Evolutionary conservation across 2,888 invertebrate genomes (phyloP).

Genomic region (Oasisia sp.): DNA sequence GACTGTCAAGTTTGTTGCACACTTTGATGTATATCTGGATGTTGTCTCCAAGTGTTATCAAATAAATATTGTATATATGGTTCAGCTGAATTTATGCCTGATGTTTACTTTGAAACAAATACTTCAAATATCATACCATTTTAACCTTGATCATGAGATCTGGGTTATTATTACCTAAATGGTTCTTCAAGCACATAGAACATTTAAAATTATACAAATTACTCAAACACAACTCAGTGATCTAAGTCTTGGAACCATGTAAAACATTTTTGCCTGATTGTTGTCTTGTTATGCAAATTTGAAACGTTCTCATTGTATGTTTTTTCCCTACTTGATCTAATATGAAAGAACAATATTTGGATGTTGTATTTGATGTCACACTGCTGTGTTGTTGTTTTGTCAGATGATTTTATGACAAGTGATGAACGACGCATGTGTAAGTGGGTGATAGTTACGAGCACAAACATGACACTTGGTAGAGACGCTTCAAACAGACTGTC

Average conservation of each 20-base stretch:
- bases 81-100: background rate
- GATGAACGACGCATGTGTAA: background rate
- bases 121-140: background rate
- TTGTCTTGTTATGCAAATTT: background rate
- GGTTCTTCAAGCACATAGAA: background rate
- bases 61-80: background rate
- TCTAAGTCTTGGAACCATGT: background rate
- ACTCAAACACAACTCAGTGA: background rate
- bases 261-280: background rate
- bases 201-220: background rate
- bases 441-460: background rate
- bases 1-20: background rate
- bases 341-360: background rate
- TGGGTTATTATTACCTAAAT: background rate
- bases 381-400: background rate
- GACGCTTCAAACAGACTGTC: background rate
- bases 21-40: background rate
- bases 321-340: background rate
- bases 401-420: slow-evolving; percentile 5
- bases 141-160: background rate
- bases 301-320: background rate
- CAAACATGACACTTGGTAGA: background rate
- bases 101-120: background rate
- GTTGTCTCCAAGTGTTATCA: background rate
- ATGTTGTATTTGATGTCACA: background rate